Percentiles rank a stretch among this genome's conserved stretches.
These are phyloP conservation scores for Cataglyphis altisquamis DNA, from an alignment of 2,888 invertebrate genomes.

Conservation along the genomic window DNA sequence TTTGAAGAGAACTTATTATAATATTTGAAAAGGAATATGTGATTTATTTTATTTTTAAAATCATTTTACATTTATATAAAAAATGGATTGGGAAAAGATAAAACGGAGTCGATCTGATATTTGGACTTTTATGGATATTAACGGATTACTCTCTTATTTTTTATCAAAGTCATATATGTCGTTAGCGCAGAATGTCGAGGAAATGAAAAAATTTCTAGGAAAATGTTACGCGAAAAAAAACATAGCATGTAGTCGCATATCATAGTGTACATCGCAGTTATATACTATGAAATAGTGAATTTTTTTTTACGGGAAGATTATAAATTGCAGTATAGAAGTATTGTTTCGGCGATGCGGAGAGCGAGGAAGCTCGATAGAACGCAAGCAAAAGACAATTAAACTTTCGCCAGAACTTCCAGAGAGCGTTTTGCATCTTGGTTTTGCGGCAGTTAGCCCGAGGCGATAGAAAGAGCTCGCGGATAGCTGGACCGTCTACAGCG, in stretches of 20 bases:
- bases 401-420: constrained; percentile 77
- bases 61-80: background rate
- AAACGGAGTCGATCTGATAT: background rate
- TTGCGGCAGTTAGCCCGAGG: constrained; percentile 59
- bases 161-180: background rate
- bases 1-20: too few species aligned
- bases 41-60: background rate
- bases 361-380: constrained; percentile 69
- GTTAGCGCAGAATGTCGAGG: background rate
- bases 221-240: background rate
- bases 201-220: background rate
- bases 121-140: background rate
- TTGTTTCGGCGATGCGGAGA: constrained; percentile 19
- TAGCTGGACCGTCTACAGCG: constrained; percentile 60
- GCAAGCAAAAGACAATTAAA: constrained; percentile 79
- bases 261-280: background rate
- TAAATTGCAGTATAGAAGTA: constrained; percentile 37
- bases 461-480: constrained; percentile 50
- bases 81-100: background rate
- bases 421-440: constrained; percentile 65
- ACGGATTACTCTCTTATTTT: background rate
- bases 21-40: background rate
- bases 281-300: background rate
- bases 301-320: constrained; percentile 59
- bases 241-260: too few species aligned